These are phyloP conservation scores for Dolichomitus sp. DNA, from an alignment of 2,888 invertebrate species.

Conservation along the genomic window DNA sequence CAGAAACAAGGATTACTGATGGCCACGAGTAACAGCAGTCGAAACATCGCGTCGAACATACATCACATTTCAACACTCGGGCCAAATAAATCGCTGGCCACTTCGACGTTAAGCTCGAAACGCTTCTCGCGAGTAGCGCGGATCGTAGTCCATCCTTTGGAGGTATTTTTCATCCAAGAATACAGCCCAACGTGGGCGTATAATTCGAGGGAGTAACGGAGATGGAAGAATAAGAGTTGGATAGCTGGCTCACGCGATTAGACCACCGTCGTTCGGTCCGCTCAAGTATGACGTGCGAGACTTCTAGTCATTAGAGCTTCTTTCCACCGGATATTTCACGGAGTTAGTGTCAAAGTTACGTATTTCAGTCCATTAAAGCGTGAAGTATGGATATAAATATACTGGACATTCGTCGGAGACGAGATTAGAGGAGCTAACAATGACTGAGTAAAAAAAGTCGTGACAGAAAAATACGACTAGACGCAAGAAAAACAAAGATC, in stretches of 20 bases:
- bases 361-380: constrained; percentile 48
- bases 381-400: constrained; percentile 3
- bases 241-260: constrained; percentile 33
- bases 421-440: constrained; percentile 51
- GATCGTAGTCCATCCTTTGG: constrained; percentile 17
- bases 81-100: constrained; percentile 47
- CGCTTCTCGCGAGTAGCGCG: background rate
- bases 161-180: constrained; percentile 36
- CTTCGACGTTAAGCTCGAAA: constrained; percentile 2
- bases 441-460: constrained; percentile 23
- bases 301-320: constrained; percentile 41
- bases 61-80: constrained; percentile 50
- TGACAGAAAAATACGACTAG: constrained; percentile 39
- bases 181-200: constrained; percentile 41
- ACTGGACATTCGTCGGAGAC: constrained; percentile 7
- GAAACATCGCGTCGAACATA: constrained; percentile 13
- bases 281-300: constrained; percentile 19
- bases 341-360: constrained; percentile 51
- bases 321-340: constrained; percentile 46
- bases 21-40: background rate
- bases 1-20: background rate
- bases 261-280: constrained; percentile 10
- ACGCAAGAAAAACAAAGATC: constrained; percentile 11
- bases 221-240: constrained; percentile 14
- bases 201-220: constrained; percentile 22